These are phyloP conservation scores for Dendropsophus ebraccatus DNA, from an alignment of 2,113 vertebrate species.

Conservation along the genomic window DNA sequence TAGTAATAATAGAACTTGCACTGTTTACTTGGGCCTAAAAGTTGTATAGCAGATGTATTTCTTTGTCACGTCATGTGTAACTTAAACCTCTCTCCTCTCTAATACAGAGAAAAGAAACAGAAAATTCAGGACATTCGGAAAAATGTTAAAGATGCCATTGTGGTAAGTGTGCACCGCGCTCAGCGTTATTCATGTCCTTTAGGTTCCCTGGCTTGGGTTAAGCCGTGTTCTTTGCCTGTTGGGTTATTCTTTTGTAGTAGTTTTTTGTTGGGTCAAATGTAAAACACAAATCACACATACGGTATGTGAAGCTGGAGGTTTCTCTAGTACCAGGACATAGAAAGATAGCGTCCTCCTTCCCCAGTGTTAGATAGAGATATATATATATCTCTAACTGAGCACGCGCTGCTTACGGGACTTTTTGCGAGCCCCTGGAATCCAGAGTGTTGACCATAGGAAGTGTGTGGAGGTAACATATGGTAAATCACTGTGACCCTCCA, in stretches of 20 bases:
- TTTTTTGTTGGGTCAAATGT: not conserved
- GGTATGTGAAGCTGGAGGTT: not conserved
- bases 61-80: not conserved
- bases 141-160: constrained; percentile 99
- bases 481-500: constrained; percentile 39
- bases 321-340: not conserved
- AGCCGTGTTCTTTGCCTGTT: not conserved
- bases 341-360: not conserved
- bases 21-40: too few relatives aligned
- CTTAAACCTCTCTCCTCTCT: constrained; percentile 63
- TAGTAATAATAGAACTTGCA: not conserved
- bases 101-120: constrained; percentile 96
- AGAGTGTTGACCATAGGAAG: not conserved
- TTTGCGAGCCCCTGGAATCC: not conserved
- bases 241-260: not conserved
- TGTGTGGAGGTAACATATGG: constrained; percentile 1
- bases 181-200: not conserved
- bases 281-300: too few relatives aligned
- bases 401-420: not conserved
- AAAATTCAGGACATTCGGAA: constrained; percentile 99
- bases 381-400: not conserved
- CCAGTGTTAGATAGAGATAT: too few relatives aligned
- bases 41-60: not conserved
- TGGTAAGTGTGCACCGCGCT: constrained; percentile 89
- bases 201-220: not conserved